phyloP scores from a whole-genome alignment of 2,888 invertebrate genomes.

The Druceiella hillmani region DNA sequence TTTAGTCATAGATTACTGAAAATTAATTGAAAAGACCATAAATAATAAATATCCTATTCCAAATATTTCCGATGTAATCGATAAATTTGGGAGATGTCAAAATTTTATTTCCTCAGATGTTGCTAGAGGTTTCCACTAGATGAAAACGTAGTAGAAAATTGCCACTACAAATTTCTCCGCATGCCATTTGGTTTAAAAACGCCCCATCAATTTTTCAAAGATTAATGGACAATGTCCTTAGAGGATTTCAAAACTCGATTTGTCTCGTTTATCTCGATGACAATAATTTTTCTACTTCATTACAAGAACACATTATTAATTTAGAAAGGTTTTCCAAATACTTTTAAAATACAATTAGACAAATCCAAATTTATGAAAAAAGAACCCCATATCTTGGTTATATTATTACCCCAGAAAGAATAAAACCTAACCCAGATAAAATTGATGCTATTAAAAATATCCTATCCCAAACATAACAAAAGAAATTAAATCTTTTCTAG shows the following conservation, averaged over 20 bases:
- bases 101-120: constrained; percentile 24
- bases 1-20: constrained; percentile 23
- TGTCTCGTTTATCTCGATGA: constrained; percentile 27
- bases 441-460: constrained; percentile 19
- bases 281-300: constrained; percentile 18
- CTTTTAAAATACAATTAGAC: constrained; percentile 8
- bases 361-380: background rate
- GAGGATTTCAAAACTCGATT: constrained; percentile 17
- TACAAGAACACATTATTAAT: constrained; percentile 20
- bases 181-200: constrained; percentile 30
- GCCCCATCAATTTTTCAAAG: constrained; percentile 30
- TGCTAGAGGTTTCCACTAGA: constrained; percentile 26
- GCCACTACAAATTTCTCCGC: constrained; percentile 27
- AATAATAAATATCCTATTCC: constrained; percentile 25
- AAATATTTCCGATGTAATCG: constrained; percentile 23
- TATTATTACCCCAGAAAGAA: constrained; percentile 26
- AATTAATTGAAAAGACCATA: constrained; percentile 21
- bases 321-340: constrained; percentile 18
- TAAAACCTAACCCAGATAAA: constrained; percentile 26
- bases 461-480: constrained; percentile 19
- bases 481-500: too few species aligned
- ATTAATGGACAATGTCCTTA: constrained; percentile 27
- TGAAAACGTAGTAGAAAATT: constrained; percentile 20
- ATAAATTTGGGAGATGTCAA: constrained; percentile 20
- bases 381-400: constrained; percentile 23